Base-by-base conservation (phyloP, 64 coral and sea anemone genomes). In the Actinia tenebrosa region DNA sequence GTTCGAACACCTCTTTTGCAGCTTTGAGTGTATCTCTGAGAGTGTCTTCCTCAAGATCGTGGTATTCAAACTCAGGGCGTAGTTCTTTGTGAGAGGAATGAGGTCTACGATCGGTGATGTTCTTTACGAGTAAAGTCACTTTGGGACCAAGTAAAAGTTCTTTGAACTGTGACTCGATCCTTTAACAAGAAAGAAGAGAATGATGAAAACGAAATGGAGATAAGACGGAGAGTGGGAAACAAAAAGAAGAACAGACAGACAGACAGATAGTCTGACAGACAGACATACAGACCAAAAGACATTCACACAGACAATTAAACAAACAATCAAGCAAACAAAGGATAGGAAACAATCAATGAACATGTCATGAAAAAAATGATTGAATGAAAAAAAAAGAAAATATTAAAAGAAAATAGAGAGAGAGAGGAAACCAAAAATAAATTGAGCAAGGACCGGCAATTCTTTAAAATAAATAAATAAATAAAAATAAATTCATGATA, bases 121-220 rank as follows among this genome's bases (percentile, higher is more conserved):
- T 81, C 79, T 53, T 81, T 16, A 81, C 79, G 19, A 81, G 43
- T 7, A 50, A 10, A 14, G 17, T 81, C 79, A 81, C 19, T 53
- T 81, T 81, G 6, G 79, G 50, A 53, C 79, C 79, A 81, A 81
- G 79, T 53, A 81, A 81, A 53, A 81, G 79, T 50, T 81, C 50
- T 52, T 9, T 50, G 50, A 81, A 81, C 11, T 81, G n/a, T 20
- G 45, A 50, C 22, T 81, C 79, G 22, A 81, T 81, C 22, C 79
- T 81, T 37, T 3, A 81, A 81, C 5, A 9, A 81, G 16, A 42
- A 45, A 37, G 16, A 79, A 79, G 11, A 78, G 10, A 79, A 16
- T 17, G 27, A 45, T 3, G 3, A 13, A 79, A 20, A 79, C 0
- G 56, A 79, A 42, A 18, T 47, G 30, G 45, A 79, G 77, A 16